A percentile compares a stretch with the other conserved stretches of the same genome.
These are phyloP conservation scores for Lacerta agilis DNA, from an alignment of 2,797 vertebrate species.

Conservation along the genomic window DNA sequence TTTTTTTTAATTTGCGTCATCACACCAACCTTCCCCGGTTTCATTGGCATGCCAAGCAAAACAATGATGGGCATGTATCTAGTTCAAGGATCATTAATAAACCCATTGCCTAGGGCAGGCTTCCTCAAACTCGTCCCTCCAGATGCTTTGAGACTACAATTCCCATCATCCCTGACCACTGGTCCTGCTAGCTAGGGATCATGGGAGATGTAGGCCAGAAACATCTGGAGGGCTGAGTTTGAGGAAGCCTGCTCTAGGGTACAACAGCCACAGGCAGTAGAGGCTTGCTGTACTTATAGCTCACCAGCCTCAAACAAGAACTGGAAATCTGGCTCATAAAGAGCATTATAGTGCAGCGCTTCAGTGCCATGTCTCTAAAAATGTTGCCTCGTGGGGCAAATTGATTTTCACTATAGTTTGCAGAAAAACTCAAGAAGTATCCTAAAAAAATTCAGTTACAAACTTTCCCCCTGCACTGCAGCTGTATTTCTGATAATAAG, in stretches of 20 bases:
- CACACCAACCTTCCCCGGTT: background rate
- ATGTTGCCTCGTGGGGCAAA: slow-evolving; percentile 14
- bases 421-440: background rate
- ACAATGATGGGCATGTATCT: background rate
- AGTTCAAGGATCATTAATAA: background rate
- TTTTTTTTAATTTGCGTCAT: background rate
- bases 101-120: background rate
- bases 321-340: fast-evolving
- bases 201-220: too few relatives aligned
- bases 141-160: too few relatives aligned
- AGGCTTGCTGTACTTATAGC: background rate
- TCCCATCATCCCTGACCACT: too few relatives aligned
- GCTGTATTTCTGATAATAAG: background rate
- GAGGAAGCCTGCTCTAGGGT: too few relatives aligned
- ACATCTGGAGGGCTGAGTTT: too few relatives aligned
- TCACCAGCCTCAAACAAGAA: background rate
- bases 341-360: background rate
- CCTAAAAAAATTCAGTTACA: slow-evolving; percentile 11
- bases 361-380: background rate
- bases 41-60: background rate
- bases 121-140: too few relatives aligned
- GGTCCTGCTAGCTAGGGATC: too few relatives aligned
- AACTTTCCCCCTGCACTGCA: slow-evolving; percentile 15
- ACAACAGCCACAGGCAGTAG: background rate
- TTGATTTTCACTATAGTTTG: background rate